phyloP scores from a whole-genome alignment of 2,113 vertebrate species.

The Grallaria varia region DNA sequence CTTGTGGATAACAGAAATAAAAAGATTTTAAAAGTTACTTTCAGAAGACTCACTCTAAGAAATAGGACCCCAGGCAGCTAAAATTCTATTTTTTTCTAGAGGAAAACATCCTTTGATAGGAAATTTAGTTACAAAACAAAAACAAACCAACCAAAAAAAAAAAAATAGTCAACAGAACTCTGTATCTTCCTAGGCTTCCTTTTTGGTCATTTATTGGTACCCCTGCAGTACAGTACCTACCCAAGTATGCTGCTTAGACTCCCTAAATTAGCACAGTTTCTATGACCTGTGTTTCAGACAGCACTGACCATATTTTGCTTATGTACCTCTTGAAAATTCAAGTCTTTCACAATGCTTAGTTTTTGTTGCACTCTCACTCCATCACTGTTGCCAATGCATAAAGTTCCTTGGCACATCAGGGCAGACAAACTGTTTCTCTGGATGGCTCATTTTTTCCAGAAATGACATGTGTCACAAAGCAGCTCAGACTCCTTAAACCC shows the following conservation, averaged over 20 bases:
- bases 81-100: not conserved
- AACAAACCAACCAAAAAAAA: too few relatives aligned
- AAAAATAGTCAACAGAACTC: not conserved
- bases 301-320: not conserved
- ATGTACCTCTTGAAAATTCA: slow-evolving; percentile 49
- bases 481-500: slow-evolving; percentile 66
- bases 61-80: not conserved
- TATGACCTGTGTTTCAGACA: not conserved
- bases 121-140: not conserved
- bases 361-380: slow-evolving; percentile 57
- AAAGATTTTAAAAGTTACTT: not conserved
- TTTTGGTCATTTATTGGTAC: not conserved
- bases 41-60: not conserved
- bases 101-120: not conserved
- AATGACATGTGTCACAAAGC: slow-evolving; percentile 75
- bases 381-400: slow-evolving; percentile 61
- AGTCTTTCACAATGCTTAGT: slow-evolving; percentile 19
- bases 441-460: slow-evolving; percentile 73
- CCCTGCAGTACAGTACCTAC: not conserved
- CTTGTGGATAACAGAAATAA: not conserved
- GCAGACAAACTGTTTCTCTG: slow-evolving; percentile 68
- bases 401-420: slow-evolving; percentile 63
- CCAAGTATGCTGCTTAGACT: not conserved
- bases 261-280: not conserved
- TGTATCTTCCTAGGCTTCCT: not conserved